Base-by-base conservation (phyloP, 1,140 invertebrate species). In the Dolichoris vasculosae region DNA sequence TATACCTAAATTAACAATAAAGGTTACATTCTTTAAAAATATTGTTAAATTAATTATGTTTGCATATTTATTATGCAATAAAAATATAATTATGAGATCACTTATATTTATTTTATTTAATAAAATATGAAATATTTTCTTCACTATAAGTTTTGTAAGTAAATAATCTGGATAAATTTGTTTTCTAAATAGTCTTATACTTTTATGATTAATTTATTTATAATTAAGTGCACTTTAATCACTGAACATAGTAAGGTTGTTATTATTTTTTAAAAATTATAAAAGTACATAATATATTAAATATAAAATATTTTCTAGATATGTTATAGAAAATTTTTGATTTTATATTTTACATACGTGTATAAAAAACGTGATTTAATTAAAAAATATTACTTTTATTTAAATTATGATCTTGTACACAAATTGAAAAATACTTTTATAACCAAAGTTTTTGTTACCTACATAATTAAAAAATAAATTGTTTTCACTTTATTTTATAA, bases 211-310 rank as follows among this genome's bases (percentile, higher is more conserved):
- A 2, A 76, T n/a, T 9, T 20, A 46, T 40, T 51, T 38, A 77
- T 46, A 51, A 51, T 51, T 51, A 7, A 11, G 48, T 51, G 48
- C 48, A 51, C 15, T 51, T 51, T 15, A 17, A 51, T 13, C 20
- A 51, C 15, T 51, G 48, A 17, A 17, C 15, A 51, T 51, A 51
- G 15, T 7, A 17, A 17, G 20, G 20, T 51, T 13, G 30, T 77
- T 77, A n/a, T n/a, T n/a, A n/a, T 32, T 51, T 77, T 75, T 75
- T n/a, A 30, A 75, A 75, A 75, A 35, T 20, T 71, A 71, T 4
- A 13, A 63, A n/a, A 30, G 32, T 38, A 71, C 15, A 71, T 8
- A 20, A 11, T 73, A 43, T 73, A 73, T 63, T 40, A 63, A 78
- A 51, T 51, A 26, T 48, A 17, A 51, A 46, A 75, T 23, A 32